A percentile compares a stretch with the other conserved stretches of the same genome.
Conservation (phyloP, 2,888 invertebrate species). For the Tortrix viridana region DNA sequence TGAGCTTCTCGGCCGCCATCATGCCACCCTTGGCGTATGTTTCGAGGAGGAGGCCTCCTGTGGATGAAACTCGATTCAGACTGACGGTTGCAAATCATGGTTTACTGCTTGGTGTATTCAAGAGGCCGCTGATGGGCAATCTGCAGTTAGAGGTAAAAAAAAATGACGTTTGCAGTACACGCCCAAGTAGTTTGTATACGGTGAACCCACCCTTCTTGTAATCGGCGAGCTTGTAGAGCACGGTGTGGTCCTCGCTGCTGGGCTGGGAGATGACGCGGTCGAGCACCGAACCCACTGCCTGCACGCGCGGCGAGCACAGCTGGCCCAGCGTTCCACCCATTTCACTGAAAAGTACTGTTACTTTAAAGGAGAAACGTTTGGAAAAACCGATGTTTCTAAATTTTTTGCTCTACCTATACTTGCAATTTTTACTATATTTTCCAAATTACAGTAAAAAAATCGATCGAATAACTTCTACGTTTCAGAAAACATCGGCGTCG, state of each 20-base stretch:
- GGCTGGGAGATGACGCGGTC: slow-evolving; percentile 96
- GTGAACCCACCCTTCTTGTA: slow-evolving; percentile 92
- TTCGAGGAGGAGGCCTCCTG: slow-evolving; percentile 94
- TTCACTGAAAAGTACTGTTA: slow-evolving; percentile 32
- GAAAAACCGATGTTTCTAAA: too few relatives aligned
- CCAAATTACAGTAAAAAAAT: too few relatives aligned
- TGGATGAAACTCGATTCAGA: not conserved
- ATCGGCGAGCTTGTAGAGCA: slow-evolving; percentile 94
- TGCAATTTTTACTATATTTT: too few relatives aligned
- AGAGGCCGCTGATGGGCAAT: too few relatives aligned
- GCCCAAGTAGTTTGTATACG: too few relatives aligned
- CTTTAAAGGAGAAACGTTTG: too few relatives aligned
- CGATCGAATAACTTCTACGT: too few relatives aligned
- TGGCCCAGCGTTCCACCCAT: slow-evolving; percentile 74
- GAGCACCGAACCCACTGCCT: slow-evolving; percentile 90
- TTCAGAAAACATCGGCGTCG: too few relatives aligned
- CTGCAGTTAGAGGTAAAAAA: too few relatives aligned
- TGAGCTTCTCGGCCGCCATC: slow-evolving; percentile 91
- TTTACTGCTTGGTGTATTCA: too few relatives aligned
- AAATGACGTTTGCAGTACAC: too few relatives aligned
- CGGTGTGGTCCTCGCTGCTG: slow-evolving; percentile 92
- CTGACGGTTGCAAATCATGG: not conserved
- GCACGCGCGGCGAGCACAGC: slow-evolving; percentile 77
- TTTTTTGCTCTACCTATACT: too few relatives aligned
- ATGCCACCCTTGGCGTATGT: slow-evolving; percentile 94